Evolutionary conservation across 2,888 invertebrate species (phyloP).

Genomic region (Aricia artaxerxes): DNA sequence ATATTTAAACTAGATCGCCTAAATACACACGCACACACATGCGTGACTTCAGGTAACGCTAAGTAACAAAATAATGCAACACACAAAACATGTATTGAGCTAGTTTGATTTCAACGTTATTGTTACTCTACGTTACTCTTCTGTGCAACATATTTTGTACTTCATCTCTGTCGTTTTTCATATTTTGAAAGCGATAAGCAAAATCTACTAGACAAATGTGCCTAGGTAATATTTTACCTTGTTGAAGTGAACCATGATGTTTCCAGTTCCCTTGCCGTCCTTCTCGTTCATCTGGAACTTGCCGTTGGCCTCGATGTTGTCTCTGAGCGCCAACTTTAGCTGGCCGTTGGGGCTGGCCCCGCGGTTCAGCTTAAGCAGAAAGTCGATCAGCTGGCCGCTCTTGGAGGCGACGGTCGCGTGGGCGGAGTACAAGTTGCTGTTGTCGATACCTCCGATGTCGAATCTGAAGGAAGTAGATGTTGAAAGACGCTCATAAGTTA

Average conservation of each 20-base stretch:
- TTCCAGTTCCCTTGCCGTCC: conserved; percentile 83
- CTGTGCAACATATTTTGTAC: too few species aligned
- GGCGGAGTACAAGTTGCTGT: conserved; percentile 68
- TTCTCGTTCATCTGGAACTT: conserved; percentile 81
- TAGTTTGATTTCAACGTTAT: too few species aligned
- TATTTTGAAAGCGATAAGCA: too few species aligned
- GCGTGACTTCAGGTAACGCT: too few species aligned
- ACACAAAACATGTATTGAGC: too few species aligned
- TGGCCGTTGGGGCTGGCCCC: conserved; percentile 67
- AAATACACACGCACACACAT: too few species aligned
- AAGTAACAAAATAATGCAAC: too few species aligned
- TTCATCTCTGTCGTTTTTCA: too few species aligned
- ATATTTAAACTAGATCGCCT: too few species aligned
- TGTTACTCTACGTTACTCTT: too few species aligned
- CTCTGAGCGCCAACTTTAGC: conserved; percentile 81
- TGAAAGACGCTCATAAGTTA: too few species aligned
- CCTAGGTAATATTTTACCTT: conserved; percentile 54
- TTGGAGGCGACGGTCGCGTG: conserved; percentile 72
- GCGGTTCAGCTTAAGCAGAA: conserved; percentile 70
- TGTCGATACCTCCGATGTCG: conserved; percentile 70
- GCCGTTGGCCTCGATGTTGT: conserved; percentile 82
- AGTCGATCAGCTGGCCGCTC: conserved; percentile 76
- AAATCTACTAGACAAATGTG: too few species aligned
- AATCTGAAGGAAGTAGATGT: conserved; percentile 53
- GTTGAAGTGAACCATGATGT: conserved; percentile 80